phyloP scores from a whole-genome alignment of 1,140 invertebrate species.

The Melipona quadrifasciata region DNA sequence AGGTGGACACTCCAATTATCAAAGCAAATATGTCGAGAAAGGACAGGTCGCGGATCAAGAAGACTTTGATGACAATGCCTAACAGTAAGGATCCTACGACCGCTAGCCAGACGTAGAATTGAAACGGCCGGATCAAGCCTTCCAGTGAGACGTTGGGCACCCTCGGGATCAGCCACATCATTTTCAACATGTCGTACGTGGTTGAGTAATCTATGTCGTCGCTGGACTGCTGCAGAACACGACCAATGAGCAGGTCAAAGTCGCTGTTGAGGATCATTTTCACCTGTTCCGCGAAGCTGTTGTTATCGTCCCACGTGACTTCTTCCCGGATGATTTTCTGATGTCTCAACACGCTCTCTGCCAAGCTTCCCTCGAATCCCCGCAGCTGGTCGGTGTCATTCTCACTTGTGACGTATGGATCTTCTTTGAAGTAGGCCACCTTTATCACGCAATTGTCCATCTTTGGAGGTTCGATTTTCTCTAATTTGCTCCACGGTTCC shows the following conservation, averaged over 20 bases:
- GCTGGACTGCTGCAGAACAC: constrained; percentile 61
- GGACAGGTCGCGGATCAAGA: constrained; percentile 64
- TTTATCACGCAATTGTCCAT: constrained; percentile 58
- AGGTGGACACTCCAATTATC: constrained; percentile 63
- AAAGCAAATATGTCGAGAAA: constrained; percentile 72
- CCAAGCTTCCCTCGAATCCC: constrained; percentile 63
- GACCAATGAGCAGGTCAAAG: constrained; percentile 72
- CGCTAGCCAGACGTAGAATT: constrained; percentile 67
- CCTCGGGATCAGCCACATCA: constrained; percentile 72
- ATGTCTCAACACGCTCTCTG: not conserved
- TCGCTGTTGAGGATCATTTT: constrained; percentile 16
- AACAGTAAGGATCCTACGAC: constrained; percentile 62
- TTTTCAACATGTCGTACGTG: constrained; percentile 70
- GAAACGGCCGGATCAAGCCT: constrained; percentile 72
- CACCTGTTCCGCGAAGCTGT: constrained; percentile 17
- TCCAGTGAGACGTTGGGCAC: constrained; percentile 65
- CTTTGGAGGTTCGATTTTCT: not conserved
- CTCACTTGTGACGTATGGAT: constrained; percentile 62
- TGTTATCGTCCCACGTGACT: constrained; percentile 44
- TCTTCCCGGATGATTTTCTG: constrained; percentile 29
- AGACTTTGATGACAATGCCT: constrained; percentile 58
- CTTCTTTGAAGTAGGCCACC: constrained; percentile 62
- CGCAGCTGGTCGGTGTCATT: constrained; percentile 16
- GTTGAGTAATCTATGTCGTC: constrained; percentile 61
- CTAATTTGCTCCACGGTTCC: constrained; percentile 24